Evolutionary conservation across 2,888 invertebrate species (phyloP).

Genomic region (Caenorhabditis japonica): DNA sequence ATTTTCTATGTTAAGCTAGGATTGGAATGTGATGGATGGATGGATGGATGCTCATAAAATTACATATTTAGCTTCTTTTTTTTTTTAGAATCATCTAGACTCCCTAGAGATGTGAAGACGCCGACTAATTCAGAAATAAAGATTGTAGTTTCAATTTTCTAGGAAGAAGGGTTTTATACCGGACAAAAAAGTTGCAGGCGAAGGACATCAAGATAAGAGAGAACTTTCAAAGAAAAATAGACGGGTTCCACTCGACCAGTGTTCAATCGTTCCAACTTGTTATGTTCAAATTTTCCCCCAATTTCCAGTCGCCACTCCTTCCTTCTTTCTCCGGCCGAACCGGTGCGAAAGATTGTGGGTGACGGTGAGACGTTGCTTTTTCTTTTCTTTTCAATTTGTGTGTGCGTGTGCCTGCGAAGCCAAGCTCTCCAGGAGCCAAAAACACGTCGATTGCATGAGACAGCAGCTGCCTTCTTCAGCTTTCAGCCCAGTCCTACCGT

Average conservation of each 20-base stretch:
- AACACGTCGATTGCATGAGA: slow-evolving; percentile 10
- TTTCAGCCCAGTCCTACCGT: slow-evolving; percentile 15
- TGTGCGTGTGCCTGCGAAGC: too few relatives aligned
- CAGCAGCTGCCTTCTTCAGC: slow-evolving; percentile 1
- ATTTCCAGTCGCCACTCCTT: slow-evolving; percentile 18
- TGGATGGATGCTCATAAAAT: neutral
- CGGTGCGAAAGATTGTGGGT: neutral
- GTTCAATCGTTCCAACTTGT: slow-evolving; percentile 8
- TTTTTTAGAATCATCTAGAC: neutral
- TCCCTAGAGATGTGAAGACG: neutral
- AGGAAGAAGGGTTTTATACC: neutral
- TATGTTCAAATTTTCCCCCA: slow-evolving; percentile 22
- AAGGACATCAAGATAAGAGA: slow-evolving; percentile 35
- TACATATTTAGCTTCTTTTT: neutral
- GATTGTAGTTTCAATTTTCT: neutral
- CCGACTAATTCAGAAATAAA: neutral
- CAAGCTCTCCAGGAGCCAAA: slow-evolving; percentile 7
- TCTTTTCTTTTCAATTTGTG: slow-evolving; percentile 12
- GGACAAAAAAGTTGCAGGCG: slow-evolving; percentile 1
- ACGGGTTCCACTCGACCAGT: slow-evolving; percentile 23
- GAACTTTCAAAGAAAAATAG: neutral
- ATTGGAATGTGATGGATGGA: neutral
- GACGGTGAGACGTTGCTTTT: slow-evolving; percentile 8
- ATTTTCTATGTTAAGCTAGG: too few relatives aligned
- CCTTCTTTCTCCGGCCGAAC: neutral